Evolutionary conservation across 1,140 invertebrate species (phyloP).

Genomic region (Drosophila asahinai): DNA sequence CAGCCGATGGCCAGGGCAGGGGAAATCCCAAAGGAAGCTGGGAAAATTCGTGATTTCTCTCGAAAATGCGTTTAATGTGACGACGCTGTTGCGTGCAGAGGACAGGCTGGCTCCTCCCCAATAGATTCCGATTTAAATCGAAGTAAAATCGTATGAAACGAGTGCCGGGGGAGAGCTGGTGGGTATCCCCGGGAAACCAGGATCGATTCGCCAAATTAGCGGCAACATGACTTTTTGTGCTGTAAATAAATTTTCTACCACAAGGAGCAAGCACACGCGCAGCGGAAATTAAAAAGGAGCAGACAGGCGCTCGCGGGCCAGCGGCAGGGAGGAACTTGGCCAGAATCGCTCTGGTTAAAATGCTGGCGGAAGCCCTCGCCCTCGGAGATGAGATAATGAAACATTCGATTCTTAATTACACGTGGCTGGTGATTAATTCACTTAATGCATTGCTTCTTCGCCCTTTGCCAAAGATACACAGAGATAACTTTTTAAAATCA

Average conservation of each 20-base stretch:
- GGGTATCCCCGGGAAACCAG: conserved; percentile 7
- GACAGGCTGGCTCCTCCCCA: conserved; percentile 18
- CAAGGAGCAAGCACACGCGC: conserved; percentile 48
- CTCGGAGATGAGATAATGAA: conserved; percentile 30
- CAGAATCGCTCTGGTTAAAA: conserved; percentile 6
- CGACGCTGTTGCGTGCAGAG: conserved; percentile 46
- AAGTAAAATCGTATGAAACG: conserved; percentile 37
- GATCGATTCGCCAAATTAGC: conserved; percentile 63
- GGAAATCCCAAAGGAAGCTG: conserved; percentile 42
- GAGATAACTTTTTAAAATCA: background rate
- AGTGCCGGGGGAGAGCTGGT: background rate
- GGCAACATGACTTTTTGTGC: conserved; percentile 64
- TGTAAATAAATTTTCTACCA: conserved; percentile 56
- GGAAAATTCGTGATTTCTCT: conserved; percentile 57
- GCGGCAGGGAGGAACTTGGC: conserved; percentile 5
- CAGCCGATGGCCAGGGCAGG: background rate
- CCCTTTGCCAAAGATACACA: background rate
- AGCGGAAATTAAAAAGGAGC: conserved; percentile 57
- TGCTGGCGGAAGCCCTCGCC: conserved; percentile 2
- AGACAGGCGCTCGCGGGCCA: conserved; percentile 21
- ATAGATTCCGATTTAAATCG: conserved; percentile 12
- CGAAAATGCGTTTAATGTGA: conserved; percentile 67
- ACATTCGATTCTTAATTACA: conserved; percentile 55
- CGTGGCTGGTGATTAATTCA: conserved; percentile 44
- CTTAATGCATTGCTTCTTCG: conserved; percentile 20